A percentile compares a stretch with the other conserved stretches of the same genome.
Evolutionary conservation across 2,113 vertebrate genomes (phyloP).

Genomic region (Scytalopus superciliaris): DNA sequence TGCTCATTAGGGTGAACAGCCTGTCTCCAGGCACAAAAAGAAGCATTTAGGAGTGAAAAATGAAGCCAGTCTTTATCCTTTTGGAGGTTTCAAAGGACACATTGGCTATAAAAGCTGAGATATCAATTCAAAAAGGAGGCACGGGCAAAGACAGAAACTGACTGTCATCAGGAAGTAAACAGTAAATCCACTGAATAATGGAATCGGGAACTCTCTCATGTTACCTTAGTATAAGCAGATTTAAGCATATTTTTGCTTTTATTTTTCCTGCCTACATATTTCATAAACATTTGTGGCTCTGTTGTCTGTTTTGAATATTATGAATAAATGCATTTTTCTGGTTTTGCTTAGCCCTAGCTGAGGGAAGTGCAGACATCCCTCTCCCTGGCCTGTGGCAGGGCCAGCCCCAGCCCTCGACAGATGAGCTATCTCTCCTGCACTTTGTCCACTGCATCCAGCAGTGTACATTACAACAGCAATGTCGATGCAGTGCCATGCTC

Average conservation of each 20-base stretch:
- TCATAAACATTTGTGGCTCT: neutral
- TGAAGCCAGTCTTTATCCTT: neutral
- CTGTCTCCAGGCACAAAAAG: neutral
- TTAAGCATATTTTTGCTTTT: slow-evolving; percentile 36
- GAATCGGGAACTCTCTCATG: neutral
- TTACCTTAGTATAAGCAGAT: slow-evolving; percentile 18
- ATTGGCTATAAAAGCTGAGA: neutral
- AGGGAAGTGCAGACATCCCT: neutral
- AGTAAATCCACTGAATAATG: neutral
- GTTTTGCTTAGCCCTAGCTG: neutral
- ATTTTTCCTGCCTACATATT: slow-evolving; percentile 8
- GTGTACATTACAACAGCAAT: neutral
- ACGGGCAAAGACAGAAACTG: neutral
- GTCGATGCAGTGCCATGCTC: neutral
- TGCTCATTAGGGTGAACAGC: neutral
- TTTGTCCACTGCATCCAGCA: neutral
- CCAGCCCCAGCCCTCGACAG: accelerated
- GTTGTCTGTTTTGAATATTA: slow-evolving; percentile 13
- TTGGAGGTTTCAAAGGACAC: neutral
- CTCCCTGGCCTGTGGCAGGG: neutral
- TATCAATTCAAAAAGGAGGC: neutral
- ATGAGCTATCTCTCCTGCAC: neutral
- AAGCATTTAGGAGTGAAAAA: neutral
- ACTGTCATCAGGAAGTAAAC: neutral
- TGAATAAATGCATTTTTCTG: slow-evolving; percentile 13